Evolutionary conservation across 2,888 invertebrate genomes (phyloP).

Genomic region (Phalangium opilio): DNA sequence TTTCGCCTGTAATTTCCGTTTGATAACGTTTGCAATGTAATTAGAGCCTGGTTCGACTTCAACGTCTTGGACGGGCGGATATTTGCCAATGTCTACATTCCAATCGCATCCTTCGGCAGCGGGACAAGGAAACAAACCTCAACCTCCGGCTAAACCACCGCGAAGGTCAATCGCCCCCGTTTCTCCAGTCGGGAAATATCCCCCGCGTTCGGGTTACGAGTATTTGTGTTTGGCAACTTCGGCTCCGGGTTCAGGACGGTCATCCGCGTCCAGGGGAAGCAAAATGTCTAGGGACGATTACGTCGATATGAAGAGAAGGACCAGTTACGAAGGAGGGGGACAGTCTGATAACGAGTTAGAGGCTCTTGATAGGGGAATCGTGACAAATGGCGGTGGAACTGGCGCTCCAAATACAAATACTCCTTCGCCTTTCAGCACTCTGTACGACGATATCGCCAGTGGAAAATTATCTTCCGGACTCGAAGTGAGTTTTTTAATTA

Average conservation of each 20-base stretch:
- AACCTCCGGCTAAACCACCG: constrained; percentile 17
- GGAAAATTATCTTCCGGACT: constrained; percentile 7
- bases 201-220: constrained; percentile 13
- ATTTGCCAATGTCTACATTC: too few relatives aligned
- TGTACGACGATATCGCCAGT: constrained; percentile 17
- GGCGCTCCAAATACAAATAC: background rate
- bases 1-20: too few relatives aligned
- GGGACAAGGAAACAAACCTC: background rate
- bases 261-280: constrained; percentile 8
- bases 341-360: background rate
- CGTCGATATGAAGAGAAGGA: constrained; percentile 19
- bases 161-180: constrained; percentile 15
- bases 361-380: background rate
- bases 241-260: constrained; percentile 11
- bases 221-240: constrained; percentile 19
- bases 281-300: constrained; percentile 15
- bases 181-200: constrained; percentile 12
- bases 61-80: too few relatives aligned
- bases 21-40: too few relatives aligned
- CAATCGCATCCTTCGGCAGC: too few relatives aligned
- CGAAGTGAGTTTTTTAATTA: too few relatives aligned
- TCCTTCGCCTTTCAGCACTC: constrained; percentile 15
- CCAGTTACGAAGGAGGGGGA: constrained; percentile 12
- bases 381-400: background rate
- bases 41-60: background rate